Evolutionary conservation across 2,888 invertebrate genomes (phyloP), one percentile per base, ranked within the genome.

Genomic region (Metellina segmentata): DNA sequence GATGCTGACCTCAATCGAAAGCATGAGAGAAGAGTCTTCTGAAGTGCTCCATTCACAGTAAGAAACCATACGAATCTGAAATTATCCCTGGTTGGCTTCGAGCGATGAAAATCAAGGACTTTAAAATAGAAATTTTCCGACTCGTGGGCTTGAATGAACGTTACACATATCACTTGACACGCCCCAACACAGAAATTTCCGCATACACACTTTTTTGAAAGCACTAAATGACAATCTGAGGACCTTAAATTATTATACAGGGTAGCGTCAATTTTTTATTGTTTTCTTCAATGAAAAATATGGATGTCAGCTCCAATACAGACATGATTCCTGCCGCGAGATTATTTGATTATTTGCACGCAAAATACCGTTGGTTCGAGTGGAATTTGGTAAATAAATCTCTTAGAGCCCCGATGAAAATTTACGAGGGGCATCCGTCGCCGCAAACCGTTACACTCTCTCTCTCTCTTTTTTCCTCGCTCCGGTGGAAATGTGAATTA

Each of bases 401-500:
- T 61, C 34, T 61, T n/a, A 9, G 52, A 1, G n/a, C 51, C 19
- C 51, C 6, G 52, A 51, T 51, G 77, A 52, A 77, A 77, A 77
- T 51, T 52, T 77, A 19, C 52, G 77, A 77, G 49, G 49, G 19
- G 52, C 52, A 77, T 19, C 52, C 52, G 5, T 51, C 19, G n/a
- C 51, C 19, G 52, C 49, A 77, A 51, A 77, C 19, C 77, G 77
- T 51, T 51, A 51, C 52, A 77, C 11, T 79, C 61, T 11, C 61
- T n/a, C n/a, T n/a, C n/a, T n/a, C n/a, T n/a, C n/a, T n/a, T n/a
- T 34, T 52, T 61, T 61, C 13, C 20, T 20, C 61, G 34, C 34
- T 6, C 20, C 13, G 53, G 16, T 53, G 61, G 34, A 61, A 79
- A 79, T 34, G 20, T 79, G 79, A 79, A 69, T 79, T 79, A 79